A percentile compares a stretch with the other conserved stretches of the same genome.
Conservation (phyloP, 2,797 vertebrate genomes). For the Muscicapa comitata region DNA sequence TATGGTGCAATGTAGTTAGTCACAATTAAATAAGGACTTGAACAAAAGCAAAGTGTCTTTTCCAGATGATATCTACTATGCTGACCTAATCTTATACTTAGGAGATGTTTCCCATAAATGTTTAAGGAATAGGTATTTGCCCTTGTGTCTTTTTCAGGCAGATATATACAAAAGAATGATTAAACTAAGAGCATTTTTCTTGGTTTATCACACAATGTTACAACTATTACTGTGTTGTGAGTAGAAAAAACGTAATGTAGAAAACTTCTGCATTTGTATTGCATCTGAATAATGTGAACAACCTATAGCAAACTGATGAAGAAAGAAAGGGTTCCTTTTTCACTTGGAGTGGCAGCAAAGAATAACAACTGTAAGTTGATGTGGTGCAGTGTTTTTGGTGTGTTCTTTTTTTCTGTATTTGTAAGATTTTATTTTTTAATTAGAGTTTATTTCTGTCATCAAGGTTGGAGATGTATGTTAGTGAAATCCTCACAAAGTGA, state of each 20-base stretch:
- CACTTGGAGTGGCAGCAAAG: background rate
- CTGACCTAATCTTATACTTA: background rate
- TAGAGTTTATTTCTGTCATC: background rate
- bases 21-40: background rate
- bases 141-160: background rate
- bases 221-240: background rate
- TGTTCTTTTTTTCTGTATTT: background rate
- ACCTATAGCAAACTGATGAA: background rate
- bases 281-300: background rate
- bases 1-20: background rate
- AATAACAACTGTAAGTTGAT: background rate
- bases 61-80: background rate
- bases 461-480: background rate
- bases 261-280: background rate
- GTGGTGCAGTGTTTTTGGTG: background rate
- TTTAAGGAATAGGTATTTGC: background rate
- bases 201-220: background rate
- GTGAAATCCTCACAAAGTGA: background rate
- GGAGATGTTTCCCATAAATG: background rate
- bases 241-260: background rate
- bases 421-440: background rate
- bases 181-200: background rate
- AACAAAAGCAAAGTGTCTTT: background rate
- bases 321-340: background rate
- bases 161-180: background rate